A percentile compares a stretch with the other conserved stretches of the same genome.
phyloP scores from a whole-genome alignment of 2,797 vertebrate species.

The Channallabes apus region DNA sequence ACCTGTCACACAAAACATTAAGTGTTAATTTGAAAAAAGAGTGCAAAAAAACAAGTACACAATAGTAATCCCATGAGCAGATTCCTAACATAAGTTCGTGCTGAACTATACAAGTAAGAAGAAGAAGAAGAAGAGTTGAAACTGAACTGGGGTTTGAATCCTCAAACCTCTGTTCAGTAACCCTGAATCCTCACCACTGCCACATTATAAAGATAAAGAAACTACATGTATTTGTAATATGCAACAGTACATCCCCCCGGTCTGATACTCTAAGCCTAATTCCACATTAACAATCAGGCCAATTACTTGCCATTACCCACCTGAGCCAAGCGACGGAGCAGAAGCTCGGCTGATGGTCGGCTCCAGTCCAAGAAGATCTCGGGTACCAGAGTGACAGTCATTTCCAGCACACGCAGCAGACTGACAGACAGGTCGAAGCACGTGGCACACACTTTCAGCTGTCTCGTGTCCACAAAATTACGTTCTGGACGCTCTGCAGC shows the following conservation, averaged over 20 bases:
- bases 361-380: slow-evolving; percentile 95
- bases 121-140: neutral
- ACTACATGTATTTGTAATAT: neutral
- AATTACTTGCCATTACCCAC: slow-evolving; percentile 62
- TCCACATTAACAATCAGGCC: neutral
- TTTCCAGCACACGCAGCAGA: slow-evolving; percentile 93
- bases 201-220: neutral
- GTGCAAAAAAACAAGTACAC: neutral
- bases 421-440: slow-evolving; percentile 99
- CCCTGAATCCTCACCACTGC: neutral
- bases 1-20: neutral
- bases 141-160: neutral
- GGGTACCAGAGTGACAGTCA: slow-evolving; percentile 92
- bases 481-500: slow-evolving; percentile 94
- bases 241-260: too few species aligned
- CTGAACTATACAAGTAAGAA: neutral
- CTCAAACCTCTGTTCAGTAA: neutral
- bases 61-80: neutral
- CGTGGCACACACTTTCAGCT: slow-evolving; percentile 95
- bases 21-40: neutral
- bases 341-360: slow-evolving; percentile 89
- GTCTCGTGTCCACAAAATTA: slow-evolving; percentile 96
- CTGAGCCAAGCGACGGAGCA: slow-evolving; percentile 93
- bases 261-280: neutral
- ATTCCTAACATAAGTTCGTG: neutral